Evolutionary conservation across 2,888 invertebrate genomes (phyloP).

Genomic region (Busseola fusca): DNA sequence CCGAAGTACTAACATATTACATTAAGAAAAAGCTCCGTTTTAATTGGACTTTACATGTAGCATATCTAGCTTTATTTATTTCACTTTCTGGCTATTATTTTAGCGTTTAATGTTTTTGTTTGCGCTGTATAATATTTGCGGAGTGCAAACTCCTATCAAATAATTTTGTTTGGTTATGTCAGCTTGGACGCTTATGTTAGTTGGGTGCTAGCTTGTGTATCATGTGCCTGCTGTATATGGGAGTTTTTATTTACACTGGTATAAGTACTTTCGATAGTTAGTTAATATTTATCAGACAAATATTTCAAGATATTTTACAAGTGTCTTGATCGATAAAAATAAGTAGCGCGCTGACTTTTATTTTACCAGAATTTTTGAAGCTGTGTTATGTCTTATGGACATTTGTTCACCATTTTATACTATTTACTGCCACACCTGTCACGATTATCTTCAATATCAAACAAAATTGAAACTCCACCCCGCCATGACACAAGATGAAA

Average conservation of each 20-base stretch:
- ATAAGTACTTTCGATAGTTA: neutral
- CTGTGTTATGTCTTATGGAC: neutral
- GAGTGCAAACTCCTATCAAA: conserved; percentile 5
- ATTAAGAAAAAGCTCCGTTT: conserved; percentile 38
- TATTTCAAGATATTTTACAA: neutral
- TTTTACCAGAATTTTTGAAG: neutral
- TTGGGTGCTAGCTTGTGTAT: neutral
- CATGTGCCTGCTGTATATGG: neutral
- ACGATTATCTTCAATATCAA: neutral
- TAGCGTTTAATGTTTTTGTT: conserved; percentile 44
- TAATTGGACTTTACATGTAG: conserved; percentile 35
- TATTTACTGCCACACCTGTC: no score
- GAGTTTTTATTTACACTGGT: neutral
- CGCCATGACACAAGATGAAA: neutral
- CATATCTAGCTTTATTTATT: conserved; percentile 51
- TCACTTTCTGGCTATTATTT: conserved; percentile 56
- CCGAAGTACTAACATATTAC: conserved; percentile 22
- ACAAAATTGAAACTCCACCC: neutral
- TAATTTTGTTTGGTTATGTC: conserved; percentile 13
- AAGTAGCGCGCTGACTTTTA: neutral
- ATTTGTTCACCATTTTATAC: neutral
- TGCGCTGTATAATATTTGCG: conserved; percentile 29
- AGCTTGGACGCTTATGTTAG: neutral
- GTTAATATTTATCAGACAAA: neutral
- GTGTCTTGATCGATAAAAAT: neutral